Conservation (phyloP, 1,140 invertebrate species). For the Drosophila persimilis region DNA sequence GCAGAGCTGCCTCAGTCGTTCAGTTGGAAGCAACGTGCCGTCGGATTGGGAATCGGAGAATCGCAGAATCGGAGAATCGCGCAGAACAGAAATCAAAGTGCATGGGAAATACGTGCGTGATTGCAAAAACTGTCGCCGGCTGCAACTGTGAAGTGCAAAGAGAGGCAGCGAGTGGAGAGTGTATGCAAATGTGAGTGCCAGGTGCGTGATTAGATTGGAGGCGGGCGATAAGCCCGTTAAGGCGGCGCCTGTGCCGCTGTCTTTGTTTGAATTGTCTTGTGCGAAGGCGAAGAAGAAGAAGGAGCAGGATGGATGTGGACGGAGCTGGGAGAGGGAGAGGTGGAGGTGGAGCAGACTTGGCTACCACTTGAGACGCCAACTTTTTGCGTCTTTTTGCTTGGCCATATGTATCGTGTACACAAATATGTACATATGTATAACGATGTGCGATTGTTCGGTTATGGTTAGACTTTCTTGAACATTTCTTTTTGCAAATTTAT, state of each 20-base stretch:
- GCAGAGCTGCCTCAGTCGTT: constrained; percentile 52
- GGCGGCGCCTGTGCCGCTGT: constrained; percentile 31
- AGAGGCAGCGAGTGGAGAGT: constrained; percentile 27
- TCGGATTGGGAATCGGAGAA: constrained; percentile 24
- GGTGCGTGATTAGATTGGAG: constrained; percentile 16
- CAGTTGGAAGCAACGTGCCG: constrained; percentile 59
- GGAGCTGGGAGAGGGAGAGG: background rate
- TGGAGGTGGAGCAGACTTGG: constrained; percentile 47
- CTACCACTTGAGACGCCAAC: constrained; percentile 59
- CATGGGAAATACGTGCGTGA: constrained; percentile 37
- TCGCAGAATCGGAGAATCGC: too few relatives aligned
- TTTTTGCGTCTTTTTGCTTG: constrained; percentile 31
- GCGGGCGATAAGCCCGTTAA: constrained; percentile 25
- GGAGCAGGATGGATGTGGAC: background rate
- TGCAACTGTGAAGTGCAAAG: constrained; percentile 25
- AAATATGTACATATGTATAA: background rate
- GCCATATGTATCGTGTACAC: constrained; percentile 11
- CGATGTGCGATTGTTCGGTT: constrained; percentile 1
- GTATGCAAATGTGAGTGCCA: constrained; percentile 45
- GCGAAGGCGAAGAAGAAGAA: constrained; percentile 1
- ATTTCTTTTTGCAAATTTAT: constrained; percentile 50
- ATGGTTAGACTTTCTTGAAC: constrained; percentile 16
- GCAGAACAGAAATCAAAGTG: background rate
- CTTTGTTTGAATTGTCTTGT: constrained; percentile 14
- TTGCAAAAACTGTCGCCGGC: constrained; percentile 54